phyloP scores from a whole-genome alignment of 1,140 invertebrate genomes.

The Brachionus rubens region DNA sequence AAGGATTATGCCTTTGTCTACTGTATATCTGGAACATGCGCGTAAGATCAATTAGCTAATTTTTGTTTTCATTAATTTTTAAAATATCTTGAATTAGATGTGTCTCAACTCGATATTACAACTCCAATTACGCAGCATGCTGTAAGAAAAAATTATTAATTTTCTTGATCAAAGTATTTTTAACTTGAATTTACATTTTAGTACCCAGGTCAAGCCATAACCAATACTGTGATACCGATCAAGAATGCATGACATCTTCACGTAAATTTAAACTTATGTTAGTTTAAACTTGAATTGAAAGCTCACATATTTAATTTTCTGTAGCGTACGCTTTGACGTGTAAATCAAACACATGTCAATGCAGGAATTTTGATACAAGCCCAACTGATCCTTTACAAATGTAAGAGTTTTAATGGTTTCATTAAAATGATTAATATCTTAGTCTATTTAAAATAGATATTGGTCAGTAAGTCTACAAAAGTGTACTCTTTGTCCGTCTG shows the following conservation, averaged over 20 bases:
- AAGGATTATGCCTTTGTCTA: slow-evolving; percentile 27
- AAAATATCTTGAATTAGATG: no score
- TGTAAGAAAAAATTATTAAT: not conserved
- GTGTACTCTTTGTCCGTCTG: not conserved
- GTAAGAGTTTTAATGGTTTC: no score
- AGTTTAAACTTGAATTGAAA: not conserved
- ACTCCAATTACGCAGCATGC: not conserved
- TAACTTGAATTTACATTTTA: not conserved
- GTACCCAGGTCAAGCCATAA: slow-evolving; percentile 13
- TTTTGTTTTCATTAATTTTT: no score
- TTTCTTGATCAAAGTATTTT: not conserved
- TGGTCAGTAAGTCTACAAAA: not conserved
- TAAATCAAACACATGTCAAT: not conserved
- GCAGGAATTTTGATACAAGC: not conserved
- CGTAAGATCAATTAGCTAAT: not conserved
- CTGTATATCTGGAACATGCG: not conserved
- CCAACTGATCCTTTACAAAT: no score
- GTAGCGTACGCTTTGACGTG: not conserved
- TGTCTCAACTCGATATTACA: not conserved
- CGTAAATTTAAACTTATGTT: not conserved
- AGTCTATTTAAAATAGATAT: not conserved
- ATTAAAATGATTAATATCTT: no score
- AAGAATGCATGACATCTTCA: not conserved
- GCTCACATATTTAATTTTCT: no score
- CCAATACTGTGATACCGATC: not conserved